Conservation (phyloP, 2,797 vertebrate genomes). For the Sternarchorhynchus goeldii region DNA sequence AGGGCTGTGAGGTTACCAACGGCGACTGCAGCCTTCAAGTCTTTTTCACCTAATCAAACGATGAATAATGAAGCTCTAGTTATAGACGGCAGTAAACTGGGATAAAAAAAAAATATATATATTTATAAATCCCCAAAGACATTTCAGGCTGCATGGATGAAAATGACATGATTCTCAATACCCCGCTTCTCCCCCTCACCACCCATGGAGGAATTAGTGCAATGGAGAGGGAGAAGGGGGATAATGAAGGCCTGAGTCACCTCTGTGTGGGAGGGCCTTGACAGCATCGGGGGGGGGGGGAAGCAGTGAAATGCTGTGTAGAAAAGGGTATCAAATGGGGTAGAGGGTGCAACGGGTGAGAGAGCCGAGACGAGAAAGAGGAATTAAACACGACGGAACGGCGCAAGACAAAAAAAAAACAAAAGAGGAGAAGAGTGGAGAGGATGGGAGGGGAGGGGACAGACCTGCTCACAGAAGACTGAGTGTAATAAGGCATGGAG, state of each 20-base stretch:
- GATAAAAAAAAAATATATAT: too few relatives aligned
- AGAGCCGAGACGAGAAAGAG: neutral
- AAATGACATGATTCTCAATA: constrained; percentile 15
- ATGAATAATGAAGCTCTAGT: neutral
- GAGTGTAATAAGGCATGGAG: neutral
- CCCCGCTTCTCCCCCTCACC: constrained; percentile 9
- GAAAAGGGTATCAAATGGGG: neutral
- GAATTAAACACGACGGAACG: neutral
- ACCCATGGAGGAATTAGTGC: constrained; percentile 25
- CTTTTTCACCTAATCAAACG: neutral
- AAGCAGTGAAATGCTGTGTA: neutral
- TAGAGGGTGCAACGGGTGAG: neutral
- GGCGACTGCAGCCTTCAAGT: too few relatives aligned
- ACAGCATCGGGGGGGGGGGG: constrained; percentile 15
- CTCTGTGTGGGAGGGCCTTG: constrained; percentile 46
- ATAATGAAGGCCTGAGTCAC: constrained; percentile 54
- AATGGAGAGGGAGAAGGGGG: constrained; percentile 22
- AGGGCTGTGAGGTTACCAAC: too few relatives aligned
- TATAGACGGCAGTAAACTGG: neutral
- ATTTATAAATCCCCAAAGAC: constrained; percentile 4
- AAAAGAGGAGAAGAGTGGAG: neutral
- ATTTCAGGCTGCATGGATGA: constrained; percentile 11
- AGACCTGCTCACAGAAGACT: neutral
- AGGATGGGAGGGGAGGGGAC: constrained; percentile 10
- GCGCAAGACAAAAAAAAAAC: neutral